Evolutionary conservation across 2,888 invertebrate genomes (phyloP), one percentile per base, ranked within the genome.

Genomic region (Meiosimyza platycephala): DNA sequence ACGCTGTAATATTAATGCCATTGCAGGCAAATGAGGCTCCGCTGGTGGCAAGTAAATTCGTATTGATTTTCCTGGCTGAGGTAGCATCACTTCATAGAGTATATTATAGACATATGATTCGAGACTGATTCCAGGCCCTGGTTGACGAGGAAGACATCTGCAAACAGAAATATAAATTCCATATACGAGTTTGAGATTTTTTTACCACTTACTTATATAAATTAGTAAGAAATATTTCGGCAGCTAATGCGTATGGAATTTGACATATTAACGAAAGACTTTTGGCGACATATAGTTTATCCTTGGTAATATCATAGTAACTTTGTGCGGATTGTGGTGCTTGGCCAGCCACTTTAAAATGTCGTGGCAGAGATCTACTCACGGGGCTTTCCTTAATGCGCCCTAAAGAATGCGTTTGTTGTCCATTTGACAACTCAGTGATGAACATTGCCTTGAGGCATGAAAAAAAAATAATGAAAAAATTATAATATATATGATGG

Each of bases 101-200:
- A 98, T 90, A 89, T 98, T 98, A 88, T 96, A 98, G 12, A 99
- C 95, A 88, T 96, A 97, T 74, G 96, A 95, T 88, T 98, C 98
- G 72, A 98, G 90, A 80, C 96, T 94, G 40, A 94, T 89, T 62
- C 93, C 91, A 67, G 93, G 91, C 13, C 92, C 92, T 13, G 93
- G 92, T 84, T 93, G 92, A 82, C 93, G 91, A 78, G 94, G 94
- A 87, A 93, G 91, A 89, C 94, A 94, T 87, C 94, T 93, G 79
- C 3, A 82, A 75, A 60, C 9, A 57, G 40, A 12, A 67, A 51
- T 4, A 28, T 6, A 48, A 65, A 11, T 62, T 50, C 15, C 47
- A 48, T 16, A 47, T 7, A 73, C 67, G 59, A 67, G 11, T 33
- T 50, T 40, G 16, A 59, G 51, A 1, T 16, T 33, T 7, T 40